Evolutionary conservation across 1,140 invertebrate genomes (phyloP).

Genomic region (Drosophila sturtevanti): DNA sequence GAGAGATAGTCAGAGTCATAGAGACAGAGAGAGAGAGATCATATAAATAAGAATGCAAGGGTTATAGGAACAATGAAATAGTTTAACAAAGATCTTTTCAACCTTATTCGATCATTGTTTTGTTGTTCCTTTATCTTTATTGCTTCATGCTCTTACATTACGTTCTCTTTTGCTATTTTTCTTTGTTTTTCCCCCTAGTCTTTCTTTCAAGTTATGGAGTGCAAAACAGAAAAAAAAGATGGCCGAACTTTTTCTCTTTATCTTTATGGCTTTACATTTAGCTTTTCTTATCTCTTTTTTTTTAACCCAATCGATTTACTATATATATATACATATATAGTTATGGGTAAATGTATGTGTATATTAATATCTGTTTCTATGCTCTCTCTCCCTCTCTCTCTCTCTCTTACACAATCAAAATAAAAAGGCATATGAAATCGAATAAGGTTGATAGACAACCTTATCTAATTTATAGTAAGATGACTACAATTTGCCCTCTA

Average conservation of each 20-base stretch:
- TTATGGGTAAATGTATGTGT: too few species aligned
- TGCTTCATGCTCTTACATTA: too few species aligned
- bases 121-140: too few species aligned
- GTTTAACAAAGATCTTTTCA: too few species aligned
- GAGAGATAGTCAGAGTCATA: too few species aligned
- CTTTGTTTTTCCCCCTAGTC: background rate
- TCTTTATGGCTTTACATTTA: background rate
- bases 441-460: background rate
- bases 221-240: too few species aligned
- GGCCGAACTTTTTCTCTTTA: background rate
- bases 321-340: background rate
- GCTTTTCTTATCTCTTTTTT: background rate
- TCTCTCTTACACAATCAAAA: background rate
- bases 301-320: background rate
- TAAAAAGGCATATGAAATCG: background rate
- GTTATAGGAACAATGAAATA: too few species aligned
- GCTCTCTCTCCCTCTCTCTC: too few species aligned
- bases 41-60: too few species aligned
- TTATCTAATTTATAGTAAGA: slow-evolving; percentile 3
- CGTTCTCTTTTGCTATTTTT: too few species aligned
- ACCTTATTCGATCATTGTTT: too few species aligned
- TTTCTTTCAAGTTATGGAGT: background rate
- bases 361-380: background rate
- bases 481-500: background rate
- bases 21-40: too few species aligned